phyloP scores from a whole-genome alignment of 2,113 vertebrate species.

The Solea solea region DNA sequence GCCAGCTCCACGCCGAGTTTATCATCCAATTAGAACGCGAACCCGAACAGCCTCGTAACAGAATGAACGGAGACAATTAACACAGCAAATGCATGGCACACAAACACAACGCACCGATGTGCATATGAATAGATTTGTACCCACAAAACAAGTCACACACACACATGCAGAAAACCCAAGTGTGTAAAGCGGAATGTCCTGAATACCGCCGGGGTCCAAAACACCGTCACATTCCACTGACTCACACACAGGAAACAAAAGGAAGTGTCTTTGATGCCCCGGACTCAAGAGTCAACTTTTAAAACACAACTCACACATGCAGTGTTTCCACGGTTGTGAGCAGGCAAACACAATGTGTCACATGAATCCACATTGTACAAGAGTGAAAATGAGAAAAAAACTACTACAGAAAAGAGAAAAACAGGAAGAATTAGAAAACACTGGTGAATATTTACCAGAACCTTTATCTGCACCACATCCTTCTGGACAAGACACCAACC shows the following conservation, averaged over 20 bases:
- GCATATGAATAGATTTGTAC: not conserved
- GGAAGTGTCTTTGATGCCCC: too few species aligned
- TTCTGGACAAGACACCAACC: conserved; percentile 67
- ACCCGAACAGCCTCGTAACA: conserved; percentile 20
- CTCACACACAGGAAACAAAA: too few species aligned
- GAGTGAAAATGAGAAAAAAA: not conserved
- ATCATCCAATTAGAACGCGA: conserved; percentile 21
- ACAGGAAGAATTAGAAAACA: conserved; percentile 10
- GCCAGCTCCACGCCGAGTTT: not conserved
- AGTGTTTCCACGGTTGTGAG: not conserved
- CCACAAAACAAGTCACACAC: conserved; percentile 12
- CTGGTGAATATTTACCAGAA: conserved; percentile 67
- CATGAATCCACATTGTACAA: not conserved
- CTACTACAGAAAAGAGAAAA: conserved; percentile 28
- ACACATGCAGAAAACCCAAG: conserved; percentile 38
- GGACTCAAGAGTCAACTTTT: too few species aligned
- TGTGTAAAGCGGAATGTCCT: not conserved
- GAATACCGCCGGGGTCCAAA: not conserved
- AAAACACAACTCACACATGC: conserved; percentile 33
- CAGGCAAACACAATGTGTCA: conserved; percentile 12
- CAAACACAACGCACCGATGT: not conserved
- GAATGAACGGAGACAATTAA: conserved; percentile 26
- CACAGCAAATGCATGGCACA: conserved; percentile 2
- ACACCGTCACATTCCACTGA: too few species aligned
- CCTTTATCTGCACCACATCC: conserved; percentile 61